Percentiles rank a stretch among this genome's conserved stretches.
These are phyloP conservation scores for Callipepla californica DNA, from an alignment of 2,113 vertebrate genomes.

Conservation along the genomic window DNA sequence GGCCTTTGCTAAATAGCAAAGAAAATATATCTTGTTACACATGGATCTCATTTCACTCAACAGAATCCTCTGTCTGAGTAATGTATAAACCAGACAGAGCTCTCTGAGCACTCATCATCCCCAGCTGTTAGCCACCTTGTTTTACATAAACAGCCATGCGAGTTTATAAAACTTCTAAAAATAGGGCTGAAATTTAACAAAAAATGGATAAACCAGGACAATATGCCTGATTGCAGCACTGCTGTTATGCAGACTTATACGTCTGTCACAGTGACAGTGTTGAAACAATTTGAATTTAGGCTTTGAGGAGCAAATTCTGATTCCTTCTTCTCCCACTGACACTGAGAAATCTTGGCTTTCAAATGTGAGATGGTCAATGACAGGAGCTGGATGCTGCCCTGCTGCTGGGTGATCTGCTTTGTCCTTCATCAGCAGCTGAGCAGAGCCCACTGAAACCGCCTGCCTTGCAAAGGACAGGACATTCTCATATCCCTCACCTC, in stretches of 20 bases:
- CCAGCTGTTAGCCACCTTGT: constrained; percentile 1
- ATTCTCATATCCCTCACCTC: constrained; percentile 36
- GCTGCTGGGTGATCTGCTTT: neutral
- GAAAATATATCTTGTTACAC: neutral
- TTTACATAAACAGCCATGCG: constrained; percentile 18
- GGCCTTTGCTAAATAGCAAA: constrained; percentile 9
- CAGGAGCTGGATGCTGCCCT: neutral
- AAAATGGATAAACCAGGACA: neutral
- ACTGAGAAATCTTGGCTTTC: neutral
- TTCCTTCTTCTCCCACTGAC: neutral
- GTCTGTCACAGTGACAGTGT: neutral
- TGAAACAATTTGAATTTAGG: neutral
- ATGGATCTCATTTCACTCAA: constrained; percentile 7
- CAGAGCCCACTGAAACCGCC: neutral
- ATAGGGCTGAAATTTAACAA: constrained; percentile 32
- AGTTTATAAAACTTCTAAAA: constrained; percentile 54
- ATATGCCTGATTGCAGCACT: neutral
- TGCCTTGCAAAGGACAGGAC: constrained; percentile 56
- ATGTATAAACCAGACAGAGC: neutral
- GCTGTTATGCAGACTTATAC: neutral
- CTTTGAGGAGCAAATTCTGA: neutral
- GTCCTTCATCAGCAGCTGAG: constrained; percentile 33
- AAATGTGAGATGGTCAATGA: neutral
- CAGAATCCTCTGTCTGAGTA: neutral
- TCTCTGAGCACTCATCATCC: neutral